Evolutionary conservation across 2,113 vertebrate genomes (phyloP), one percentile per base, ranked within the genome.

Genomic region (Aepyceros melampus): DNA sequence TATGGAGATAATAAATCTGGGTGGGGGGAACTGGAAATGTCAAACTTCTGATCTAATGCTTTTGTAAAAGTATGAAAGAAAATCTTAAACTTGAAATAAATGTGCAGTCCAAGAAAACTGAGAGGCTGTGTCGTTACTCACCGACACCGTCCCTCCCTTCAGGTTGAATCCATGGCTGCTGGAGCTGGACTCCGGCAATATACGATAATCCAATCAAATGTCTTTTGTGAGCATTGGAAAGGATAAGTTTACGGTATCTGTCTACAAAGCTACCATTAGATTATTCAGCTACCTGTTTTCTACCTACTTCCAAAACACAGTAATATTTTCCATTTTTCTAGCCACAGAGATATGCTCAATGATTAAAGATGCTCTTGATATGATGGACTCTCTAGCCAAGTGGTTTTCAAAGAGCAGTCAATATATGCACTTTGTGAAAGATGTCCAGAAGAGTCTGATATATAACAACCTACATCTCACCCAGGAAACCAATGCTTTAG

Each of bases 271-370:
- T 55, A 19, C 29, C 81, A 87, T 23, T 55, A 67, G 74, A 23
- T 16, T 86, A 83, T 2, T 67, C 49, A 82, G 14, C 27, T 88
- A 78, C 23, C 33, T 33, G 25, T 74, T 87, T 94, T 90, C 81
- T 87, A 94, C 25, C 9, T 87, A 6, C 67, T 94, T 94, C n/a
- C 33, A 93, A 92, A 94, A 64, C 33, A 25, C 5, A 96, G 62
- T 53, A 76, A 83, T 89, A 89, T 27, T 90, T 45, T 98, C 23
- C 47, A 87, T 58, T 23, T 81, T 87, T 93, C 55, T 23, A 90
- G 89, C 29, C 14, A 87, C 8, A 53, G 56, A 43, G 43, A 23
- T 93, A 53, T 43, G 27, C 27, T 81, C 83, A 43, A 19, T 84
- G 33, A 82, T 71, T 62, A 92, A 90, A 90, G 15, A 92, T 27